Conservation (phyloP, 2,888 invertebrate species). For the Plebejus anna region DNA sequence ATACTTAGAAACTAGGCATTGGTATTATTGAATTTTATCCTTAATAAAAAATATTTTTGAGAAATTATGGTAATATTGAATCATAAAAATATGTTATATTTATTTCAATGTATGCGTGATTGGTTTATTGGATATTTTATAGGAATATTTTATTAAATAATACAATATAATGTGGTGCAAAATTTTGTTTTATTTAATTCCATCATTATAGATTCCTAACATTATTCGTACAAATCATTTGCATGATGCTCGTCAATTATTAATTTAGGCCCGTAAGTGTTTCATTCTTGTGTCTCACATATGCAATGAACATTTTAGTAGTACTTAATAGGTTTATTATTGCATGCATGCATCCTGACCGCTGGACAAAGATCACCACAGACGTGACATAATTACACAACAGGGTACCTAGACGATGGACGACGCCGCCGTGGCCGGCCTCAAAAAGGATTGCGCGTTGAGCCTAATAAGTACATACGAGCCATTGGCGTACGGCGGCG, state of each 20-base stretch:
- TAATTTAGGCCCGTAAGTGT: not conserved
- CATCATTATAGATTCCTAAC: too few species aligned
- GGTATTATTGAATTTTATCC: too few species aligned
- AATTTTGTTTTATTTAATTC: not conserved
- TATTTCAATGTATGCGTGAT: not conserved
- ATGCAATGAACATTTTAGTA: not conserved
- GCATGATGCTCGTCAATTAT: not conserved
- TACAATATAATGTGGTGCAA: not conserved
- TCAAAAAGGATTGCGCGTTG: too few species aligned
- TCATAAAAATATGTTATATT: not conserved
- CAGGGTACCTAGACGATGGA: too few species aligned
- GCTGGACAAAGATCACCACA: too few species aligned
- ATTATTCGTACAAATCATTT: too few species aligned
- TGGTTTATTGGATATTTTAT: not conserved
- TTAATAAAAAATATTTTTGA: too few species aligned
- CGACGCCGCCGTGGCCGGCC: too few species aligned
- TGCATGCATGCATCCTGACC: too few species aligned
- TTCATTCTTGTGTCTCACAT: not conserved
- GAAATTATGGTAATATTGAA: not conserved
- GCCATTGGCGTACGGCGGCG: too few species aligned
- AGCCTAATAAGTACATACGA: too few species aligned
- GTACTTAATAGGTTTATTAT: not conserved
- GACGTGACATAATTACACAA: too few species aligned
- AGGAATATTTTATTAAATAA: not conserved
- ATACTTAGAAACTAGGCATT: not conserved